Base-by-base conservation (phyloP, 1,140 invertebrate species). In the Rhagoletis pomonella region DNA sequence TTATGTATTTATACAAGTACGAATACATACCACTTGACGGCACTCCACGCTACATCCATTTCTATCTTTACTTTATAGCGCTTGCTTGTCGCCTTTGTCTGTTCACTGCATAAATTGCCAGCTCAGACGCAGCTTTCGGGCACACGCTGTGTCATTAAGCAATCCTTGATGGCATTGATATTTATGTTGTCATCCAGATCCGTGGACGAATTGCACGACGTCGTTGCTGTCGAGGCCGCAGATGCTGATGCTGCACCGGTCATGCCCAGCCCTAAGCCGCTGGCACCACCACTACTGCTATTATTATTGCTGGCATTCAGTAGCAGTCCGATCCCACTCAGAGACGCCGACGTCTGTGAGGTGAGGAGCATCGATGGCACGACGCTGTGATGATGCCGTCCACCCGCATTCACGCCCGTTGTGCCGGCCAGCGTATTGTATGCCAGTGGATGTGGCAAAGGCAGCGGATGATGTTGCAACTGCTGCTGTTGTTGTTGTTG, bases 81-180 rank as follows among this genome's bases (percentile, higher is more conserved):
- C 50, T 55, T 55, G 10, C 5, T 55, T 55, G 50, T 55, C 50
- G 50, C 50, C 5, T 55, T 55, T 55, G n/a, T 55, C 47, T 44
- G 39, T 58, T 58, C 39, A 65, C 69, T 81, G 73, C 73, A 81
- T 81, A 81, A 81, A 81, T 81, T 81, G 47, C 73, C 88, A 86
- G 85, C 85, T 85, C 87, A 93, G 87, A 93, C 92, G 85, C 92
- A 93, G 84, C 92, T 93, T 86, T 93, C 92, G 73, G 92, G 92
- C 86, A 93, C 92, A 73, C 92, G 90, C 85, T 93, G 92, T 81
- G 92, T 93, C 92, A 93, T 93, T 81, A 93, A 90, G 87, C 92
- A 93, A 89, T 93, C 92, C 88, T 93, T 93, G 86, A 93, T 93
- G 55, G 91, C 92, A 89, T 92, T 93, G 86, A 93, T 93, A 67